A percentile compares a stretch with the other conserved stretches of the same genome.
Evolutionary conservation across 2,113 vertebrate genomes (phyloP).

Genomic region (Chitala chitala): DNA sequence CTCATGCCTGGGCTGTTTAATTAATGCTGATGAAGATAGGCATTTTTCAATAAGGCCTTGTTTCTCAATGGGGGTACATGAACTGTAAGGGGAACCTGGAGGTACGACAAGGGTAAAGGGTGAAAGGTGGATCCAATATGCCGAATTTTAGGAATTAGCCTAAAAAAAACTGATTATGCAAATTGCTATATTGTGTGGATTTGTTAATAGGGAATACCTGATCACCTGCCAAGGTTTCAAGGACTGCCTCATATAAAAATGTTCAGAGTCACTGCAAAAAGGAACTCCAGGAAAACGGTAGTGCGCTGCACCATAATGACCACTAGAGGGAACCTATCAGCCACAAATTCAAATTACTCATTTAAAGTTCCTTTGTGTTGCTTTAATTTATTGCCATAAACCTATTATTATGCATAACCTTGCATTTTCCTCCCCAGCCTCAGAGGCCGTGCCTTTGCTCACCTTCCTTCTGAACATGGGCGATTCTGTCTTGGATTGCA

Average conservation of each 20-base stretch:
- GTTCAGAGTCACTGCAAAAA: background rate
- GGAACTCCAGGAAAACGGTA: background rate
- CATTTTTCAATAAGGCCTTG: background rate
- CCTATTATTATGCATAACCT: background rate
- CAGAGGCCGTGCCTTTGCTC: conserved; percentile 11
- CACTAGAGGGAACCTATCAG: conserved; percentile 14
- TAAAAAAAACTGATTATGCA: too few species aligned
- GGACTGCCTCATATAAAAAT: too few species aligned
- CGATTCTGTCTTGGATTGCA: conserved; percentile 78
- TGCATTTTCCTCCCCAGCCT: background rate
- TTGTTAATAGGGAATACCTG: too few species aligned
- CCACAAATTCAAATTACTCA: background rate
- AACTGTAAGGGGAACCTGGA: too few species aligned
- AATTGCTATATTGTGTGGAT: too few species aligned
- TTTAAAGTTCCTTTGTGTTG: too few species aligned
- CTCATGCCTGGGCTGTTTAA: background rate
- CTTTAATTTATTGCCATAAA: background rate
- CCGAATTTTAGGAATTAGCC: too few species aligned
- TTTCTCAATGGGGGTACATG: too few species aligned
- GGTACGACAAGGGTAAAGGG: too few species aligned
- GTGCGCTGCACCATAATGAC: background rate
- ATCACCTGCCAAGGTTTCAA: too few species aligned
- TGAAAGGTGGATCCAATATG: too few species aligned
- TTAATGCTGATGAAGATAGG: too few species aligned
- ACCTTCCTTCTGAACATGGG: conserved; percentile 84